Percentiles rank a stretch among this genome's conserved stretches.
phyloP scores from a whole-genome alignment of 2,113 vertebrate species.

The Pyxicephalus adspersus region DNA sequence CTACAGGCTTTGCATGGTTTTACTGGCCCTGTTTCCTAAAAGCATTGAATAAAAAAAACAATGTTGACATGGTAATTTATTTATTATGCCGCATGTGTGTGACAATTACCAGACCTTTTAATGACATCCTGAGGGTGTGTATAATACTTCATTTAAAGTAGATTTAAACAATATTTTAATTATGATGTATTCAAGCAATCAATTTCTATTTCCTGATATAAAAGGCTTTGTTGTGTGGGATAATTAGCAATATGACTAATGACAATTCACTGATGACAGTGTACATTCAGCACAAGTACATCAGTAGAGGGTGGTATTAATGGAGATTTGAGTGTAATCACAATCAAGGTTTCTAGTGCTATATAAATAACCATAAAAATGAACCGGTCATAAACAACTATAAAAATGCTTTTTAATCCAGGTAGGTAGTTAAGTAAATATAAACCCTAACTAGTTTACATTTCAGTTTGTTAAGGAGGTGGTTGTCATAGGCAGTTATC shows the following conservation, averaged over 20 bases:
- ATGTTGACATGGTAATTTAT: background rate
- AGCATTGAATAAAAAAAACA: background rate
- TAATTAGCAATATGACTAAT: constrained; percentile 20
- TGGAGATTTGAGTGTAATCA: background rate
- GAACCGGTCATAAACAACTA: too few relatives aligned
- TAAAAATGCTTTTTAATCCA: too few relatives aligned
- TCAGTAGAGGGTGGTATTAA: background rate
- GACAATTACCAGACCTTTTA: constrained; percentile 16
- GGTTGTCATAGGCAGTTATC: too few relatives aligned
- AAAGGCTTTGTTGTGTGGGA: constrained; percentile 2
- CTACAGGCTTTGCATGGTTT: background rate
- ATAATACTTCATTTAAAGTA: constrained; percentile 25
- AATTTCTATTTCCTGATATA: constrained; percentile 41
- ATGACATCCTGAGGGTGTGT: background rate
- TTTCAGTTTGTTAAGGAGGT: too few relatives aligned
- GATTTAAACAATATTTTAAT: constrained; percentile 2
- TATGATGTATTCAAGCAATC: constrained; percentile 38
- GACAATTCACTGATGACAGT: background rate
- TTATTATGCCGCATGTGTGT: background rate
- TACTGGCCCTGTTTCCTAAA: background rate
- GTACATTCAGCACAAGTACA: background rate
- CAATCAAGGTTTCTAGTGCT: background rate
- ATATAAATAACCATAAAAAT: too few relatives aligned
- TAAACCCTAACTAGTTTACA: too few relatives aligned
- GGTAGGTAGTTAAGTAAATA: too few relatives aligned